Percentiles rank a stretch among this genome's conserved stretches.
Evolutionary conservation across 2,113 vertebrate genomes (phyloP).

Genomic region (Phocoena sinus): DNA sequence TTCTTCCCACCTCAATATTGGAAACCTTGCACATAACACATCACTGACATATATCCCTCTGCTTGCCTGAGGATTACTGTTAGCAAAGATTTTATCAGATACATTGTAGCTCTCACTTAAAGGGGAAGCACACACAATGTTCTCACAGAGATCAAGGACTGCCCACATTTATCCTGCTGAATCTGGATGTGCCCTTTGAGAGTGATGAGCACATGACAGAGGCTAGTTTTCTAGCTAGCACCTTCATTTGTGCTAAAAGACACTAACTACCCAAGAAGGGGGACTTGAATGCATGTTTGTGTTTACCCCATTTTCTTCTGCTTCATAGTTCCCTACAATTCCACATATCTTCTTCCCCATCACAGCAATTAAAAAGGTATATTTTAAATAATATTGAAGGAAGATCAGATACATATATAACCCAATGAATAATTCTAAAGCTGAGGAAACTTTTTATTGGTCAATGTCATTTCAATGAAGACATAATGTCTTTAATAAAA

Average conservation of each 20-base stretch:
- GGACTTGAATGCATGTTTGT: neutral
- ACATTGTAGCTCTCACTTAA: neutral
- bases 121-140: neutral
- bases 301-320: neutral
- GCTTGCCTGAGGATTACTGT: neutral
- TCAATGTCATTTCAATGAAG: neutral
- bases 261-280: neutral
- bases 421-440: neutral
- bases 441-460: neutral
- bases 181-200: neutral
- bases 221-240: neutral
- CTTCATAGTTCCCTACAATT: neutral
- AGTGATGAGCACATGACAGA: neutral
- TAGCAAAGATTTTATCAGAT: neutral
- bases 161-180: neutral
- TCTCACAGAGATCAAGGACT: neutral
- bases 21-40: neutral
- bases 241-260: neutral
- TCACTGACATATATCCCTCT: neutral
- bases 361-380: constrained; percentile 6
- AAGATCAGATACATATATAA: neutral
- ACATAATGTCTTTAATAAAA: neutral
- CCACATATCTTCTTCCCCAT: neutral
- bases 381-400: constrained; percentile 47
- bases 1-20: constrained; percentile 50